A percentile compares a stretch with the other conserved stretches of the same genome.
phyloP scores from a whole-genome alignment of 2,888 invertebrate genomes.

The Belgica antarctica region DNA sequence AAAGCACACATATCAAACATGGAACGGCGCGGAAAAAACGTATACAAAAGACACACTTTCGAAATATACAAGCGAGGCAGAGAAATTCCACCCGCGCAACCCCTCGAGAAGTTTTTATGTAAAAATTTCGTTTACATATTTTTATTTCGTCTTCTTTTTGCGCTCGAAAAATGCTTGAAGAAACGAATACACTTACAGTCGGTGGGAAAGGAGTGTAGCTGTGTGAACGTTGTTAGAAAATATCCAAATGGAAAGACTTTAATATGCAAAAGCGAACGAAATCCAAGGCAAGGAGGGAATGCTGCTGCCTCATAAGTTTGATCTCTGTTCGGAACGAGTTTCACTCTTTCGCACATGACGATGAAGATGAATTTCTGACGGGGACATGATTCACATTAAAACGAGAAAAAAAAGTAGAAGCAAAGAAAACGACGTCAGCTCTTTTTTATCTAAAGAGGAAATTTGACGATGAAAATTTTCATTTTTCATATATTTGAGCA shows the following conservation, averaged over 20 bases:
- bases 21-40: background rate
- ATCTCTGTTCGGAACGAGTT: constrained; percentile 4
- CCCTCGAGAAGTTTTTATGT: constrained; percentile 35
- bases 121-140: constrained; percentile 43
- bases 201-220: constrained; percentile 14
- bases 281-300: background rate
- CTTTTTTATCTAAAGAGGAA: constrained; percentile 32
- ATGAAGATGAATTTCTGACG: background rate
- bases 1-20: constrained; percentile 10
- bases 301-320: background rate
- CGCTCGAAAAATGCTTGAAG: background rate
- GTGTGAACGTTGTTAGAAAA: constrained; percentile 12
- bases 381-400: background rate
- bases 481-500: constrained; percentile 25
- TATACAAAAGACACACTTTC: constrained; percentile 43
- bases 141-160: background rate
- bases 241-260: constrained; percentile 37
- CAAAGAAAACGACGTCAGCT: constrained; percentile 33
- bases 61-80: constrained; percentile 17
- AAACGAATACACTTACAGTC: constrained; percentile 33
- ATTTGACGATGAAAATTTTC: constrained; percentile 34
- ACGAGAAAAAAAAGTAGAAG: background rate
- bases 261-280: constrained; percentile 29
- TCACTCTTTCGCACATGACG: background rate
- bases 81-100: constrained; percentile 41